These are phyloP conservation scores for Leptogaster cylindrica DNA, from an alignment of 2,888 invertebrate genomes.

Conservation along the genomic window DNA sequence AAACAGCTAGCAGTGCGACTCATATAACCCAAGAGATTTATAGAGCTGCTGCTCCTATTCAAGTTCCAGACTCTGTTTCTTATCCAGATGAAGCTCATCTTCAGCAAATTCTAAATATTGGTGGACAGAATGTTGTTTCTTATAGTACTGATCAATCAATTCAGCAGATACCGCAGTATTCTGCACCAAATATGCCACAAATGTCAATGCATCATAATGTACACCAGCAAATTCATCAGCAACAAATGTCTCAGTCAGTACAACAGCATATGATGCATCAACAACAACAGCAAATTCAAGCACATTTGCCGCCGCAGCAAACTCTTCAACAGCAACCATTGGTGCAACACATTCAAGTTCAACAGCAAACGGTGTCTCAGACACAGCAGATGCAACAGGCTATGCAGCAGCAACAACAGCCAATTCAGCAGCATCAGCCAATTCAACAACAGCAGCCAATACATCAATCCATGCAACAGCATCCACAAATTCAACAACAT, in stretches of 20 bases:
- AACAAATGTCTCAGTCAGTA: not conserved
- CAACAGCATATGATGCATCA: slow-evolving; percentile 31
- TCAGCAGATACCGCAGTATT: slow-evolving; percentile 50
- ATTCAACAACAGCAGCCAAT: slow-evolving; percentile 45
- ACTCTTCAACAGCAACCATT: slow-evolving; percentile 42
- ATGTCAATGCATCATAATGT: not conserved
- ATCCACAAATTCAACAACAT: slow-evolving; percentile 1
- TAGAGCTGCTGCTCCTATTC: slow-evolving; percentile 31
- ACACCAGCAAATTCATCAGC: not conserved
- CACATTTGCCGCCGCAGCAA: slow-evolving; percentile 33
- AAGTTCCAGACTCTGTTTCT: not conserved
- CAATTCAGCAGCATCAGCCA: slow-evolving; percentile 14
- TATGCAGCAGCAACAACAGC: slow-evolving; percentile 32
- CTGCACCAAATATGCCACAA: not conserved
- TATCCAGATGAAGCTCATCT: not conserved
- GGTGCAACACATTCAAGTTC: slow-evolving; percentile 51
- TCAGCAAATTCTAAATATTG: slow-evolving; percentile 4
- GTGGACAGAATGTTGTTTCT: slow-evolving; percentile 36
- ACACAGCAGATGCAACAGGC: slow-evolving; percentile 19
- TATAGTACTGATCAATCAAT: slow-evolving; percentile 49
- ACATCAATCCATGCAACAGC: slow-evolving; percentile 50
- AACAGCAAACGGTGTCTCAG: slow-evolving; percentile 47
- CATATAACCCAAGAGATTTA: no score
- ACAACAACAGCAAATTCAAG: slow-evolving; percentile 42
- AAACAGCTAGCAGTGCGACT: slow-evolving; percentile 44